phyloP scores from a whole-genome alignment of 1,140 invertebrate genomes.

The Whitmania pigra region DNA sequence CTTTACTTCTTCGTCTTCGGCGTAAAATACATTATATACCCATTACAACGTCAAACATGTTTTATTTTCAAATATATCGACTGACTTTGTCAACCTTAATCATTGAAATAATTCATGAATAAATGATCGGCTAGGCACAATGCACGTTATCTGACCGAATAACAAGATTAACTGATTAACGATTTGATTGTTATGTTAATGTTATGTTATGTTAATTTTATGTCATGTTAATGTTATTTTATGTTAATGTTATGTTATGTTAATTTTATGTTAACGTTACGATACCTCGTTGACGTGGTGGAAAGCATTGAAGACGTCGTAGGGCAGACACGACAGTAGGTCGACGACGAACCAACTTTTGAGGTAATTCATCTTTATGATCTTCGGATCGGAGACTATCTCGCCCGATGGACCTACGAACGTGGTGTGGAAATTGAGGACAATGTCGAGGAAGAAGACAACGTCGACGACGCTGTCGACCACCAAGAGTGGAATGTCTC shows the following conservation, averaged over 20 bases:
- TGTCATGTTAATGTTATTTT: not conserved
- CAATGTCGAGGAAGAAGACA: conserved; percentile 99
- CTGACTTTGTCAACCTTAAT: too few species aligned
- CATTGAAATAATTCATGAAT: too few species aligned
- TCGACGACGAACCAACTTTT: conserved; percentile 99
- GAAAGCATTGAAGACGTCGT: conserved; percentile 99
- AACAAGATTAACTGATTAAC: too few species aligned
- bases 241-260: not conserved
- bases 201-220: not conserved
- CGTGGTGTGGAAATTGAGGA: conserved; percentile 99
- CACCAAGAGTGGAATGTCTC: conserved; percentile 88
- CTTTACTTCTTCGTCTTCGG: too few species aligned
- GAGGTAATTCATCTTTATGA: conserved; percentile 94
- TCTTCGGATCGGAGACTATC: conserved; percentile 92
- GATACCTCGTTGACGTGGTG: conserved; percentile 95
- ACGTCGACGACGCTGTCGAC: conserved; percentile 91
- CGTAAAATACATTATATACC: too few species aligned
- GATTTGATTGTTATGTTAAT: conserved; percentile 9
- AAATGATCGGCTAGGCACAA: too few species aligned
- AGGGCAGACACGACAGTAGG: conserved; percentile 93
- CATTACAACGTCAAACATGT: too few species aligned
- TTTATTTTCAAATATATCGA: too few species aligned
- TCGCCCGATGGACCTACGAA: conserved; percentile 75
- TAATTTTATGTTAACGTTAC: conserved; percentile 30
- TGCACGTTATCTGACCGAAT: not conserved